Evolutionary conservation across 2,797 vertebrate genomes (phyloP), one percentile per base, ranked within the genome.

Genomic region (Dipus sagitta): DNA sequence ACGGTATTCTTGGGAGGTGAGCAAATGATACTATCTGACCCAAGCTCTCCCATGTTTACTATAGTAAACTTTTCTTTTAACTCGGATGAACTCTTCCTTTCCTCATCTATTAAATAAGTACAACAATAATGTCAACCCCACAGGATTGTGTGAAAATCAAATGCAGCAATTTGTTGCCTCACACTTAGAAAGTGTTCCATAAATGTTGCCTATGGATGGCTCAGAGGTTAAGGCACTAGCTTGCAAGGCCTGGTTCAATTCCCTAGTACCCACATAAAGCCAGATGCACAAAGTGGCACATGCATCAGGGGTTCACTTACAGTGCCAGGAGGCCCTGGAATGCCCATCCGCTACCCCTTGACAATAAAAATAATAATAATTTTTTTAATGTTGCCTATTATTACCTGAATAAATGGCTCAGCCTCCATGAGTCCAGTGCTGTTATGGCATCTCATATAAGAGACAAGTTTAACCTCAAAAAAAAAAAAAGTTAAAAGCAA

Each of bases 331-430:
- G 54, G 54, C 54, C 54, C 54, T 58, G 13, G 54, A 47, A 47
- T 47, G 11, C 11, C 54, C 54, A 58, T 58, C 54, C 13, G 54
- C 6, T 58, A 14, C 54, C 54, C 17, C 54, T 58, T 58, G 54
- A 11, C 12, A 58, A 58, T 58, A 58, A 58, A 58, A 58, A 58
- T 13, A 58, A 58, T 2, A 52, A 52, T n/a, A n/a, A n/a, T 38
- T 47, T 58, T 58, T 58, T 58, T 58, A 14, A 95, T 75, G 20
- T 95, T 96, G 89, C 38, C 89, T 82, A 68, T 91, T 85, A 95
- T 96, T 97, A 97, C 96, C 96, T 96, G 97, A 95, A 96, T 85
- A 97, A 96, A 91, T 85, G 94, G 47, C 60, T 97, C 95, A 97
- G 95, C 71, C 93, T 96, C 96, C 96, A 97, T 96, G 95, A 96